Percentiles rank a stretch among this genome's conserved stretches.
phyloP scores from a whole-genome alignment of 1,140 invertebrate genomes.

The Streblospio benedicti region DNA sequence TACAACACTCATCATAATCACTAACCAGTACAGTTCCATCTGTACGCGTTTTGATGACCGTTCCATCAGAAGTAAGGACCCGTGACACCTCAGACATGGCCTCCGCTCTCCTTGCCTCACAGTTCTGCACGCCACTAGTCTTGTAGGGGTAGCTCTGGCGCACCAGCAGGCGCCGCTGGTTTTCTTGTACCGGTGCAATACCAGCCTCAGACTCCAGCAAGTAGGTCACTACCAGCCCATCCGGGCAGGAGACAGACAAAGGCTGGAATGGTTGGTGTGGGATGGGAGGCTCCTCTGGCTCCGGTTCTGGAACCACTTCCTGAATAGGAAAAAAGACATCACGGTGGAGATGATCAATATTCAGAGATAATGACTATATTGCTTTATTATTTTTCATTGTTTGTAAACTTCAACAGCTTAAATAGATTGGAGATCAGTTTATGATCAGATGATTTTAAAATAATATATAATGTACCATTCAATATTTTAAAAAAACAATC shows the following conservation, averaged over 20 bases:
- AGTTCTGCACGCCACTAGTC: slow-evolving; percentile 34
- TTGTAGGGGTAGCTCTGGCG: slow-evolving; percentile 44
- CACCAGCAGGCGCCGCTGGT: slow-evolving; percentile 35
- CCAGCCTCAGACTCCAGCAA: slow-evolving; percentile 36
- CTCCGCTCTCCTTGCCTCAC: slow-evolving; percentile 32
- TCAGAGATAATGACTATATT: too few relatives aligned
- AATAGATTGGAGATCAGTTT: too few relatives aligned
- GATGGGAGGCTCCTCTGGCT: slow-evolving; percentile 16
- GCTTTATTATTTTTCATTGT: too few relatives aligned
- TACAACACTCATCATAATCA: too few relatives aligned
- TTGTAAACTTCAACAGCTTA: too few relatives aligned
- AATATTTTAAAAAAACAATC: too few relatives aligned
- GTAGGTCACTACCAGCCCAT: slow-evolving; percentile 42
- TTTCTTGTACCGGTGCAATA: slow-evolving; percentile 28
- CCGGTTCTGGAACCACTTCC: too few relatives aligned
- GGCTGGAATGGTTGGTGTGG: slow-evolving; percentile 36
- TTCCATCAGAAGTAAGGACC: slow-evolving; percentile 41
- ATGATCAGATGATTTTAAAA: too few relatives aligned
- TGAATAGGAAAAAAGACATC: too few relatives aligned
- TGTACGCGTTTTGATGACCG: slow-evolving; percentile 41
- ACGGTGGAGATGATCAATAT: too few relatives aligned
- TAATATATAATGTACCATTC: too few relatives aligned
- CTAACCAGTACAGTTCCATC: slow-evolving; percentile 31
- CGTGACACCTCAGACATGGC: slow-evolving; percentile 33
- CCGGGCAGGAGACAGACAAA: slow-evolving; percentile 42